Base-by-base conservation (phyloP, 1,140 invertebrate species). In the Drosophila mayri region DNA sequence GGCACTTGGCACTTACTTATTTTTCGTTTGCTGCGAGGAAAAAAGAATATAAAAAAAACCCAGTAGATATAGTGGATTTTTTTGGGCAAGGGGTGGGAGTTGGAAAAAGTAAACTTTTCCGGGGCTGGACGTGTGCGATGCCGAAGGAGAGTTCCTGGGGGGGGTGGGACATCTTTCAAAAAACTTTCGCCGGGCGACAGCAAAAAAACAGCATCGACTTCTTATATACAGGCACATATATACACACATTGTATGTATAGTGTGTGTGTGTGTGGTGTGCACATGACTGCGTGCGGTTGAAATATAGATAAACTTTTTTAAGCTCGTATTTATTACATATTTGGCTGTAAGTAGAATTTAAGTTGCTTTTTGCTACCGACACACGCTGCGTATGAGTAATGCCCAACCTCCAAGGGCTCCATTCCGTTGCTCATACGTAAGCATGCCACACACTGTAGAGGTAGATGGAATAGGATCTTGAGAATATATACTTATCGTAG, bases 261-360 rank as follows among this genome's bases (percentile, higher is more conserved):
- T 22, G 22, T 22, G 22, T 22, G 6, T 38, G 37, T 40, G 55
- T 62, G 30, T 61, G 50, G 64, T 57, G 47, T 62, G 82, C 71
- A 87, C 84, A 87, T 88, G 84, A 88, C 83, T 87, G 83, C 84
- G 84, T 88, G 84, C 62, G 84, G 84, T 88, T 90, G 84, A 90
- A 88, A 88, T 90, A 88, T 84, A 88, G 84, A 90, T 90, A 88
- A 88, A 88, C 81, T 90, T 88, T 88, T 90, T 88, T 90, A 90
- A 88, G 84, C 84, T 90, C 70, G 84, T 90, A 88, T 88, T 90
- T 88, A 88, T 88, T 90, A 90, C 85, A 88, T 88, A 90, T 88
- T 88, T 90, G 85, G 77, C 85, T 85, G 85, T 88, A 88, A 88
- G 85, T 90, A 81, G 85, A 90, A 90, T 90, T 88, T 88, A 90